These are phyloP conservation scores for Iphiclides podalirius DNA, from an alignment of 2,888 invertebrate genomes.

Conservation along the genomic window DNA sequence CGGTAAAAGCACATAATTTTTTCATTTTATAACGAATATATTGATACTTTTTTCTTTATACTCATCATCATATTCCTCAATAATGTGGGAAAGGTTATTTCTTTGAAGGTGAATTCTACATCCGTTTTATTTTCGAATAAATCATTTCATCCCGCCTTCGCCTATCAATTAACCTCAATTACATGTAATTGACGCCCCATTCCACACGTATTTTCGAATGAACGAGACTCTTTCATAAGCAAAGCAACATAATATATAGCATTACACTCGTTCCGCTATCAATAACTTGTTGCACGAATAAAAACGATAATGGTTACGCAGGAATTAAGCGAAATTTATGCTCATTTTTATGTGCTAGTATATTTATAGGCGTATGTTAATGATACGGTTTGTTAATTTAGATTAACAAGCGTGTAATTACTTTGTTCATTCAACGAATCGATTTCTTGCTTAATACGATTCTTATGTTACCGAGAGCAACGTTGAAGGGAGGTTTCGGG, in stretches of 20 bases:
- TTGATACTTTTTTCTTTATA: no score
- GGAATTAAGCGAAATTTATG: conserved; percentile 28
- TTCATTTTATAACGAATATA: no score
- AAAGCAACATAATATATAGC: conserved; percentile 15
- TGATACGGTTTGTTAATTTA: conserved; percentile 61
- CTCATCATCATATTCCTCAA: no score
- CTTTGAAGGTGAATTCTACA: neutral
- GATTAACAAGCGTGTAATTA: conserved; percentile 66
- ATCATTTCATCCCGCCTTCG: conserved; percentile 32
- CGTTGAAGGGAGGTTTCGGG: no score
- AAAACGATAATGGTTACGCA: conserved; percentile 19
- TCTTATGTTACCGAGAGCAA: conserved; percentile 37
- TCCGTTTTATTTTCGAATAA: conserved; percentile 24
- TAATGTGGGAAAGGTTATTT: neutral
- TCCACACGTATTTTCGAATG: conserved; percentile 26
- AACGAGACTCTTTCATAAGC: conserved; percentile 19
- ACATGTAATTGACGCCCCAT: conserved; percentile 37
- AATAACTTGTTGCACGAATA: conserved; percentile 22
- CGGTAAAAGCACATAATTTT: no score
- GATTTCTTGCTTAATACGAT: conserved; percentile 53
- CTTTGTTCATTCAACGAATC: conserved; percentile 49
- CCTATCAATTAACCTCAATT: conserved; percentile 40
- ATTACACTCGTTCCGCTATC: conserved; percentile 18
- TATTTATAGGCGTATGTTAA: conserved; percentile 52
- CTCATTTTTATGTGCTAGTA: conserved; percentile 23